Percentiles rank a stretch among this genome's conserved stretches.
These are phyloP conservation scores for Mustela nigripes DNA, from an alignment of 2,113 vertebrate species.

Conservation along the genomic window DNA sequence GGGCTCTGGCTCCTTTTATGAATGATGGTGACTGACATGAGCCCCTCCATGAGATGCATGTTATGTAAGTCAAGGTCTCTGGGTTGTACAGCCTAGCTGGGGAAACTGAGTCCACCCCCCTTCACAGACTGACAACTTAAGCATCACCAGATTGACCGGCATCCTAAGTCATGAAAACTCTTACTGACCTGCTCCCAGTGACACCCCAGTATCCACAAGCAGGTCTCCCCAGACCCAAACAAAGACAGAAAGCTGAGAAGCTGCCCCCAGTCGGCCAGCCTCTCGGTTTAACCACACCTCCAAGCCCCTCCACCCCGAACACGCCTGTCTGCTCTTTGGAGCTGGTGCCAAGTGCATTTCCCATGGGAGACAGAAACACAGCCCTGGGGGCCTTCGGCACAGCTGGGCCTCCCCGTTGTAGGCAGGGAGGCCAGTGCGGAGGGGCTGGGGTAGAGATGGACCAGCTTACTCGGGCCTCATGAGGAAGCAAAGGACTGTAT, in stretches of 20 bases:
- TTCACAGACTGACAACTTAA: not conserved
- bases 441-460: not conserved
- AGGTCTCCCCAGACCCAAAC: not conserved
- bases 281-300: not conserved
- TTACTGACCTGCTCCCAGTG: not conserved
- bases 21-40: not conserved
- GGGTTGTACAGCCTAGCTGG: not conserved
- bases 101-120: not conserved
- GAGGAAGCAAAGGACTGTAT: not conserved
- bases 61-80: not conserved
- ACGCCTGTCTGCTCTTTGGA: not conserved
- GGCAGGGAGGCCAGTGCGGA: not conserved
- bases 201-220: not conserved
- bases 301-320: not conserved
- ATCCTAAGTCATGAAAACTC: not conserved
- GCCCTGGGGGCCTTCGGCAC: accelerated
- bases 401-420: not conserved
- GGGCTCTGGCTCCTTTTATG: not conserved
- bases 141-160: not conserved
- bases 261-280: not conserved
- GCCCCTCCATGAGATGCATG: accelerated
- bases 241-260: not conserved
- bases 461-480: not conserved
- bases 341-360: not conserved
- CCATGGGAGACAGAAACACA: not conserved